These are phyloP conservation scores for Spatula versicolor DNA, from an alignment of 2,797 vertebrate species.

Conservation along the genomic window DNA sequence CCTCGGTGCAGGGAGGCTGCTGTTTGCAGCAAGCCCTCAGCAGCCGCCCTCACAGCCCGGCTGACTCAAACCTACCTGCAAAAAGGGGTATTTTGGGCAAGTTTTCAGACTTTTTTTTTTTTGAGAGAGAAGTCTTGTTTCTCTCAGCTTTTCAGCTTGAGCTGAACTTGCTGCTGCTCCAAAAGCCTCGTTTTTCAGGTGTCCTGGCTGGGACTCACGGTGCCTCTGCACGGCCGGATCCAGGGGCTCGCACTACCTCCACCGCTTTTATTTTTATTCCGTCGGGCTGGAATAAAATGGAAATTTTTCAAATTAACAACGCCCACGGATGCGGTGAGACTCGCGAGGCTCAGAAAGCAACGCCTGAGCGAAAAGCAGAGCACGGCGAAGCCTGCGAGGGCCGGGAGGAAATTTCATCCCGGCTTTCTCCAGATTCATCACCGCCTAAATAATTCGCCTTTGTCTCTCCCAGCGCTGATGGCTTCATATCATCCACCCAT, in stretches of 20 bases:
- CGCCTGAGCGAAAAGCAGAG: neutral
- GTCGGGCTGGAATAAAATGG: slow-evolving; percentile 36
- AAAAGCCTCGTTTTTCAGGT: neutral
- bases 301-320: slow-evolving; percentile 49
- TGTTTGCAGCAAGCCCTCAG: neutral
- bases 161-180: slow-evolving; percentile 21
- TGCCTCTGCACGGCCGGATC: neutral
- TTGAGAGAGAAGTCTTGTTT: neutral
- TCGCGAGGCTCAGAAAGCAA: neutral
- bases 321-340: neutral
- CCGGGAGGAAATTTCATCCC: neutral
- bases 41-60: neutral
- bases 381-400: neutral
- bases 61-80: slow-evolving; percentile 25
- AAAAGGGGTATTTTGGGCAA: neutral
- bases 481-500: slow-evolving; percentile 25
- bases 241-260: neutral
- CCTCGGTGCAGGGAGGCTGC: neutral
- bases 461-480: neutral
- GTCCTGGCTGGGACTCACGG: neutral
- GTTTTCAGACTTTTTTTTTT: neutral
- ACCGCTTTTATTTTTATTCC: slow-evolving; percentile 4
- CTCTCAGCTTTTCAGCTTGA: neutral
- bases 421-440: neutral
- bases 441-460: slow-evolving; percentile 24